Evolutionary conservation across 2,888 invertebrate genomes (phyloP).

Genomic region (Eumerus sabulonum): DNA sequence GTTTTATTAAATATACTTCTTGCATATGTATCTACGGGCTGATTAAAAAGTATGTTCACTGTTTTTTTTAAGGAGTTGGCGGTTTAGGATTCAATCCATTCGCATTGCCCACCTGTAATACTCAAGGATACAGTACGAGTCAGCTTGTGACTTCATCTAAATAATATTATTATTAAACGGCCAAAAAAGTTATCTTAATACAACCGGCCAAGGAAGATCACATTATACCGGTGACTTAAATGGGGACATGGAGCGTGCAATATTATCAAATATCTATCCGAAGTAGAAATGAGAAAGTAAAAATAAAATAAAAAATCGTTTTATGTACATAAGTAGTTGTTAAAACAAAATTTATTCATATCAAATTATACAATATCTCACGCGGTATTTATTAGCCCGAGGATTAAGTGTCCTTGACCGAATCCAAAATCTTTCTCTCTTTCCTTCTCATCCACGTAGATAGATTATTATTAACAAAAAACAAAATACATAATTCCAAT

Average conservation of each 20-base stretch:
- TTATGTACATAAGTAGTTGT: slow-evolving; percentile 24
- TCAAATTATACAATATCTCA: slow-evolving; percentile 31
- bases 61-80: slow-evolving; percentile 82
- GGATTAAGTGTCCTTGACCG: slow-evolving; percentile 2
- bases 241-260: slow-evolving; percentile 43
- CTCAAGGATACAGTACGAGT: slow-evolving; percentile 88
- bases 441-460: slow-evolving; percentile 39
- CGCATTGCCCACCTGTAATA: slow-evolving; percentile 92
- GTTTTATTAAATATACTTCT: no score
- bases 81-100: slow-evolving; percentile 96
- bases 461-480: slow-evolving; percentile 50
- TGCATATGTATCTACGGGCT: no score
- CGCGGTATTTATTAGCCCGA: slow-evolving; percentile 8
- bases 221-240: not conserved
- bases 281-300: not conserved
- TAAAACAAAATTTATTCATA: slow-evolving; percentile 39
- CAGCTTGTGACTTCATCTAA: slow-evolving; percentile 89
- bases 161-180: slow-evolving; percentile 80
- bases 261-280: slow-evolving; percentile 24
- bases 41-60: no score
- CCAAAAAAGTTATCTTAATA: slow-evolving; percentile 24
- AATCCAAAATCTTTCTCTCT: not conserved
- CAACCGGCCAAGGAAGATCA: not conserved
- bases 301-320: slow-evolving; percentile 4
- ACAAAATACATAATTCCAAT: slow-evolving; percentile 44